Conservation (phyloP, 2,113 vertebrate genomes). For the Melanotaenia duboulayi region DNA sequence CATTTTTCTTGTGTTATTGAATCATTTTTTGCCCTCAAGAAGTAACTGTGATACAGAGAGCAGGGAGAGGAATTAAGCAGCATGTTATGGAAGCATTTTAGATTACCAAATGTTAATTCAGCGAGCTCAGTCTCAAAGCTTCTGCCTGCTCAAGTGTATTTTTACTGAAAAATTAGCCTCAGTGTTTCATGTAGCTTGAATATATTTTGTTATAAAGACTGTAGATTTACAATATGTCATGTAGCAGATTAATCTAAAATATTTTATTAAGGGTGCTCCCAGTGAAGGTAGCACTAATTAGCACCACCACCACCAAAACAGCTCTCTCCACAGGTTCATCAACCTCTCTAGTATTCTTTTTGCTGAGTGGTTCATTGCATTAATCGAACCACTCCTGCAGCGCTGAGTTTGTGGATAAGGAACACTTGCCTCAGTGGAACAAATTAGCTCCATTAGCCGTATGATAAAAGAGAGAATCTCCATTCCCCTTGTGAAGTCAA, state of each 20-base stretch:
- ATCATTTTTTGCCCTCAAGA: slow-evolving; percentile 69
- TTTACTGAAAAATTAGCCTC: slow-evolving; percentile 29
- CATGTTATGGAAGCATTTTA: slow-evolving; percentile 51
- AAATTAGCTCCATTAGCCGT: slow-evolving; percentile 76
- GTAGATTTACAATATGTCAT: slow-evolving; percentile 42
- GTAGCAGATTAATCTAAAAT: slow-evolving; percentile 54
- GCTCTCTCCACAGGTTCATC: slow-evolving; percentile 38
- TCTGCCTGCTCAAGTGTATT: slow-evolving; percentile 24
- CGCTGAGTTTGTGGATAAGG: slow-evolving; percentile 61
- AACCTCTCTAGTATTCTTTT: slow-evolving; percentile 64
- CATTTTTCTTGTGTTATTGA: slow-evolving; percentile 71
- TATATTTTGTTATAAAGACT: slow-evolving; percentile 41
- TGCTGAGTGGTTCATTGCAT: slow-evolving; percentile 62
- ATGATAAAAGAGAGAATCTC: slow-evolving; percentile 70
- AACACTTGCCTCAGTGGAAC: slow-evolving; percentile 74
- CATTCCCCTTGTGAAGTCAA: slow-evolving; percentile 55
- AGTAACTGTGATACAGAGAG: slow-evolving; percentile 18
- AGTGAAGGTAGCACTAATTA: slow-evolving; percentile 67
- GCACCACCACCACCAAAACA: slow-evolving; percentile 45
- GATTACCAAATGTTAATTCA: slow-evolving; percentile 71
- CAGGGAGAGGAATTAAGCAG: slow-evolving; percentile 14
- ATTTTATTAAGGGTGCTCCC: slow-evolving; percentile 32
- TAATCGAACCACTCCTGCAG: slow-evolving; percentile 70
- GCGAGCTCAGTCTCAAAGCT: slow-evolving; percentile 44
- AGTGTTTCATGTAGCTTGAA: slow-evolving; percentile 39